These are phyloP conservation scores for Ceyx cyanopectus DNA, from an alignment of 2,113 vertebrate species.

Conservation along the genomic window DNA sequence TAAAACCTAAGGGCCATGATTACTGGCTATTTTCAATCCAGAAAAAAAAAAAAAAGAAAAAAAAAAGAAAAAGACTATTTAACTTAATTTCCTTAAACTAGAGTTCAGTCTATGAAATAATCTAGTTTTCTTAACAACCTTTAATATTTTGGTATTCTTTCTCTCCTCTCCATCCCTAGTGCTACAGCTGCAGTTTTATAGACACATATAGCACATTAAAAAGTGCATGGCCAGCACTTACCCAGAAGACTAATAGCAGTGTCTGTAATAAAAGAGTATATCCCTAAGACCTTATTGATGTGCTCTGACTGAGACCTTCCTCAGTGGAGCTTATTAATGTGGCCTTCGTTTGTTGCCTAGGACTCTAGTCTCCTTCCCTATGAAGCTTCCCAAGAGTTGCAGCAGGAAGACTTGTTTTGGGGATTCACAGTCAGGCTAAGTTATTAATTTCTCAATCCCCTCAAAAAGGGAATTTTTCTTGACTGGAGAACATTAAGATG, in stretches of 20 bases:
- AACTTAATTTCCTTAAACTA: neutral
- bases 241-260: neutral
- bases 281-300: neutral
- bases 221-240: fast-evolving
- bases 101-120: neutral
- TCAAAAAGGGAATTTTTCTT: neutral
- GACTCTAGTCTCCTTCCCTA: neutral
- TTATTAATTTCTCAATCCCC: neutral
- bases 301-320: neutral
- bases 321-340: neutral
- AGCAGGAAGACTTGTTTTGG: neutral
- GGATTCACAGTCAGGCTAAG: neutral
- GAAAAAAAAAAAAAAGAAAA: neutral
- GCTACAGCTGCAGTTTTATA: neutral
- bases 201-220: neutral
- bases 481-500: too few species aligned
- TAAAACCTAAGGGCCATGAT: neutral
- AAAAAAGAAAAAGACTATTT: neutral
- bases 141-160: neutral
- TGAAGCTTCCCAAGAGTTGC: neutral
- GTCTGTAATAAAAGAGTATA: neutral
- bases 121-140: neutral
- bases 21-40: neutral
- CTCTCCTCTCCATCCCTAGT: neutral
- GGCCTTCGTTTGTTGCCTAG: neutral